Conservation (phyloP, 2,113 vertebrate species). For the Oryzias woworae region DNA sequence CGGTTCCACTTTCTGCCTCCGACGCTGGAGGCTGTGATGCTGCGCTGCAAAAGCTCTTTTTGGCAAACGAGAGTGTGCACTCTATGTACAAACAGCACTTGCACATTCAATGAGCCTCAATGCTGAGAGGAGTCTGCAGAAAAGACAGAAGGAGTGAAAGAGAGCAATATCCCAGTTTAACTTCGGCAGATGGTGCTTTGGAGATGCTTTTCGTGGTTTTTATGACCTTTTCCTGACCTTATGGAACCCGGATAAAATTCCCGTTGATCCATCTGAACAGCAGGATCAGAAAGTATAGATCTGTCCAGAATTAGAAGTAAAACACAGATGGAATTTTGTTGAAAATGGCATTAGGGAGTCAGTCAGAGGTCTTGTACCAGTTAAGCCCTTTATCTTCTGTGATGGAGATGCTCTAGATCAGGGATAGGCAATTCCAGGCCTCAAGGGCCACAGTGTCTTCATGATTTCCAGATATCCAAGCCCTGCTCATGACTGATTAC, state of each 20-base stretch:
- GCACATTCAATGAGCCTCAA: conserved; percentile 51
- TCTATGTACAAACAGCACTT: conserved; percentile 57
- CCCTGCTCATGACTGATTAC: too few relatives aligned
- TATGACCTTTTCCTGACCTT: conserved; percentile 35
- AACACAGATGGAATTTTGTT: conserved; percentile 9
- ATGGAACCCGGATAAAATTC: conserved; percentile 14
- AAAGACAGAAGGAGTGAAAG: conserved; percentile 21
- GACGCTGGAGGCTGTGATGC: conserved; percentile 55
- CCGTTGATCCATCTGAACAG: conserved; percentile 24
- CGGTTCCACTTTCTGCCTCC: conserved; percentile 33
- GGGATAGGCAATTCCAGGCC: too few relatives aligned
- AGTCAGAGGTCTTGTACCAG: conserved; percentile 69
- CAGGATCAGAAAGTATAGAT: conserved; percentile 23
- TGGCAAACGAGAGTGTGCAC: conserved; percentile 53
- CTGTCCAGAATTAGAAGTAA: conserved; percentile 9
- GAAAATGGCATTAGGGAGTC: conserved; percentile 17
- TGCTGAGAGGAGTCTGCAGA: conserved; percentile 27
- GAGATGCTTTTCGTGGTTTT: conserved; percentile 33
- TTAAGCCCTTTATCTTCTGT: conserved; percentile 75
- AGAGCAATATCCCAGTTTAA: conserved; percentile 35
- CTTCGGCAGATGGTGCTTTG: conserved; percentile 18
- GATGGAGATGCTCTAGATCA: conserved; percentile 28
- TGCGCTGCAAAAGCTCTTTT: conserved; percentile 56
- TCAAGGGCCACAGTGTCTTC: too few relatives aligned
- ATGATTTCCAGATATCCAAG: too few relatives aligned